Percentiles rank a stretch among this genome's conserved stretches.
These are phyloP conservation scores for Cataglyphis hispanica DNA, from an alignment of 1,140 invertebrate genomes.

Conservation along the genomic window DNA sequence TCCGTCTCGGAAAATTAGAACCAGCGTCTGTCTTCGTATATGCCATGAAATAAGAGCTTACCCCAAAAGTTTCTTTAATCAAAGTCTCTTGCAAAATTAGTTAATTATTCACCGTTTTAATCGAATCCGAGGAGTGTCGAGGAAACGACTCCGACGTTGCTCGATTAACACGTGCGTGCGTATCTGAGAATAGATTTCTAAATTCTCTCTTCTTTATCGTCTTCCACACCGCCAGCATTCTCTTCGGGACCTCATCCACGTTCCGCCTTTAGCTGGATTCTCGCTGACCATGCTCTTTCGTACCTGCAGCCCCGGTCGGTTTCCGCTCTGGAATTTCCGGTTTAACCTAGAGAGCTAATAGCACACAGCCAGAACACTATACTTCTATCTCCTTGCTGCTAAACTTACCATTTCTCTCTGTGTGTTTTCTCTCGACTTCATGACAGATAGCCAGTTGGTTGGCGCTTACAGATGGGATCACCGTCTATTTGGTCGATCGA, in stretches of 20 bases:
- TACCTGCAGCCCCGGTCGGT: conserved; percentile 51
- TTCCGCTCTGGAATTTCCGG: conserved; percentile 80
- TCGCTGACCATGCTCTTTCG: conserved; percentile 54
- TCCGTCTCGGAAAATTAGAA: conserved; percentile 29
- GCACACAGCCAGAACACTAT: conserved; percentile 67
- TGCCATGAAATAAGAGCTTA: background rate
- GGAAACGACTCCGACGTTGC: conserved; percentile 68
- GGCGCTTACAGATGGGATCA: conserved; percentile 52
- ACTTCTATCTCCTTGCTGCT: conserved; percentile 43
- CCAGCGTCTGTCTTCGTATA: conserved; percentile 3
- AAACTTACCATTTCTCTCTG: conserved; percentile 51
- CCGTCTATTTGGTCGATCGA: conserved; percentile 57
- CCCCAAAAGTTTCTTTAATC: background rate
- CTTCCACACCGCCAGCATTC: background rate
- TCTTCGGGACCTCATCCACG: background rate
- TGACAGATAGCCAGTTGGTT: conserved; percentile 53
- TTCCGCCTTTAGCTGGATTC: background rate
- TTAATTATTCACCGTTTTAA: conserved; percentile 79
- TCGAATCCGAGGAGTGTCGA: conserved; percentile 76
- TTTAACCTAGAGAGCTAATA: conserved; percentile 82
- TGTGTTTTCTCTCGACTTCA: conserved; percentile 28
- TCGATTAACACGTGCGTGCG: conserved; percentile 43
- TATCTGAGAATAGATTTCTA: conserved; percentile 74
- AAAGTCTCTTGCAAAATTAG: background rate
- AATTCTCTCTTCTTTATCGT: conserved; percentile 73